Conservation (phyloP, 2,113 vertebrate species). For the Azemiops feae region DNA sequence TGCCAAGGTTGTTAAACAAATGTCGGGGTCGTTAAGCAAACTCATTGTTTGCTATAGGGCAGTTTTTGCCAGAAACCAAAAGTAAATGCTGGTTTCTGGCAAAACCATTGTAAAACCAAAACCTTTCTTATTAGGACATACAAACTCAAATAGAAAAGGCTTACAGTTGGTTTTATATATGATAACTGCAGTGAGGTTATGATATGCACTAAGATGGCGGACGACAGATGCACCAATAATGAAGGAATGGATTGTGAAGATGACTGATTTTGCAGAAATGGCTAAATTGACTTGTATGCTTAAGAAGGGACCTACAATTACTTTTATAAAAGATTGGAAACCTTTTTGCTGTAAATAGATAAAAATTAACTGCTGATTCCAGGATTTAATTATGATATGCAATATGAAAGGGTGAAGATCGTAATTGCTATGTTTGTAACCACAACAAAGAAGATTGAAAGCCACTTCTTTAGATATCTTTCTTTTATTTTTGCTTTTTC, state of each 20-base stretch:
- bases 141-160: not conserved
- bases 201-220: not conserved
- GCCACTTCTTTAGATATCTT: not conserved
- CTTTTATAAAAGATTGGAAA: not conserved
- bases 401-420: not conserved
- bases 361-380: not conserved
- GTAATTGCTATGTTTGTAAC: not conserved
- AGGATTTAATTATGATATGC: not conserved
- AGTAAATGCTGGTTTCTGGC: not conserved
- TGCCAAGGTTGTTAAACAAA: not conserved
- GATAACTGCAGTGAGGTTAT: not conserved
- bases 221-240: not conserved
- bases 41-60: not conserved
- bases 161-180: not conserved
- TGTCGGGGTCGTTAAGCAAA: not conserved
- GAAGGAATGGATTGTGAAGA: not conserved
- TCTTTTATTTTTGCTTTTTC: not conserved
- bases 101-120: not conserved
- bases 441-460: not conserved
- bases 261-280: not conserved
- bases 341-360: not conserved
- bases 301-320: not conserved
- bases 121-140: not conserved
- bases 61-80: not conserved
- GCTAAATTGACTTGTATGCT: not conserved